Evolutionary conservation across 2,888 invertebrate species (phyloP).

Genomic region (Agrilus mali): DNA sequence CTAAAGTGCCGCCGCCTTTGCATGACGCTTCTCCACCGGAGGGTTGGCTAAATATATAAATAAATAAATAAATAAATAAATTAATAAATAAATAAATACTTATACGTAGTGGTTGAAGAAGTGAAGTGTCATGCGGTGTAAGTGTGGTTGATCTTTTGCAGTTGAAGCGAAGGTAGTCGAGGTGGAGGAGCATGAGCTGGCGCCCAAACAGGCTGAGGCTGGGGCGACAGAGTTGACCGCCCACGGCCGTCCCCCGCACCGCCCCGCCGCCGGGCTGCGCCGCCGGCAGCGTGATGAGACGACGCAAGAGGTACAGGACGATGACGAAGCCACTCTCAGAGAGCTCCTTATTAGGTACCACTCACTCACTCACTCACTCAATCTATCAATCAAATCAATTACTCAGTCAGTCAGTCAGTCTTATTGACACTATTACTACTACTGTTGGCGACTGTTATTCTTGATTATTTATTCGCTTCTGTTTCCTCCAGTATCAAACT

Average conservation of each 20-base stretch:
- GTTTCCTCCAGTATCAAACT: background rate
- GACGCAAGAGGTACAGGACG: constrained; percentile 61
- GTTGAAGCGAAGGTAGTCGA: constrained; percentile 35
- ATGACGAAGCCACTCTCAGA: constrained; percentile 87
- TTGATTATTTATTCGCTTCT: background rate
- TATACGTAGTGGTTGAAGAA: no score
- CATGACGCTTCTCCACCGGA: no score
- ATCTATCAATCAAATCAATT: no score
- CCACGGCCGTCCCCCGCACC: constrained; percentile 31
- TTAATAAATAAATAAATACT: no score
- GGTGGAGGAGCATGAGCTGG: constrained; percentile 36
- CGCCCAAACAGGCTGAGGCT: constrained; percentile 27
- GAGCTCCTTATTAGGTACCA: constrained; percentile 81
- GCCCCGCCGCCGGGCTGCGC: constrained; percentile 28
- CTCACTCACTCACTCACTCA: no score
- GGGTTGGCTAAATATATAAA: no score
- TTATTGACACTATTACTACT: background rate
- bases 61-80: no score
- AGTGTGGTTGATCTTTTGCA: constrained; percentile 10
- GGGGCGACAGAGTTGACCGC: constrained; percentile 34
- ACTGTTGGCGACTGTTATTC: background rate
- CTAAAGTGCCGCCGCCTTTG: no score
- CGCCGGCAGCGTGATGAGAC: constrained; percentile 64
- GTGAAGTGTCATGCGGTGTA: no score
- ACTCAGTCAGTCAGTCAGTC: no score